Conservation (phyloP, 2,797 vertebrate species). For the Rhinogobio ventralis region DNA sequence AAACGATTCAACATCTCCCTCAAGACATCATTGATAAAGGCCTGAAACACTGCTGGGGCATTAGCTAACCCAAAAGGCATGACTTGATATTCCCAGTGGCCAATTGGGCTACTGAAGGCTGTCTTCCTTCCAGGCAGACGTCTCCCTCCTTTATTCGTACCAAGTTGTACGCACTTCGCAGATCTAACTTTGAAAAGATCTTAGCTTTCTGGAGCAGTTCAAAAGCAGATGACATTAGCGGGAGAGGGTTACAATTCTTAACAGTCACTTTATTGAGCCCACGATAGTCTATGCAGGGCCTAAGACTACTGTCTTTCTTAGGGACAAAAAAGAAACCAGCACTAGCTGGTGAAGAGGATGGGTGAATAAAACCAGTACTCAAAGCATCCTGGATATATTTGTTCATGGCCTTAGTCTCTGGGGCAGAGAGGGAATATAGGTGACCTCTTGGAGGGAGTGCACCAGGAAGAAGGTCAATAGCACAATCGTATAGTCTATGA, state of each 20-base stretch:
- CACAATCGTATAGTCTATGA: neutral
- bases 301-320: neutral
- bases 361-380: neutral
- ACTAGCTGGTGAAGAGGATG: neutral
- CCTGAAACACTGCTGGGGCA: neutral
- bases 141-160: neutral
- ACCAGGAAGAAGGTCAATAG: neutral
- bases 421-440: neutral
- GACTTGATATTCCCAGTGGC: neutral
- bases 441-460: neutral
- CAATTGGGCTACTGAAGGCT: neutral
- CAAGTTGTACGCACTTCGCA: neutral
- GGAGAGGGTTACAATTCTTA: neutral
- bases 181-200: neutral
- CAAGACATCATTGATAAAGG: neutral
- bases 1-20: neutral
- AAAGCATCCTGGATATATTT: neutral
- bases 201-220: neutral
- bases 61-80: neutral
- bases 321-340: neutral
- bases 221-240: neutral
- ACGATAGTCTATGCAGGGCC: neutral
- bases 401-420: neutral
- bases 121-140: neutral
- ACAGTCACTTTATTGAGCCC: neutral